phyloP scores from a whole-genome alignment of 2,888 invertebrate genomes.

The Diogma glabrata region DNA sequence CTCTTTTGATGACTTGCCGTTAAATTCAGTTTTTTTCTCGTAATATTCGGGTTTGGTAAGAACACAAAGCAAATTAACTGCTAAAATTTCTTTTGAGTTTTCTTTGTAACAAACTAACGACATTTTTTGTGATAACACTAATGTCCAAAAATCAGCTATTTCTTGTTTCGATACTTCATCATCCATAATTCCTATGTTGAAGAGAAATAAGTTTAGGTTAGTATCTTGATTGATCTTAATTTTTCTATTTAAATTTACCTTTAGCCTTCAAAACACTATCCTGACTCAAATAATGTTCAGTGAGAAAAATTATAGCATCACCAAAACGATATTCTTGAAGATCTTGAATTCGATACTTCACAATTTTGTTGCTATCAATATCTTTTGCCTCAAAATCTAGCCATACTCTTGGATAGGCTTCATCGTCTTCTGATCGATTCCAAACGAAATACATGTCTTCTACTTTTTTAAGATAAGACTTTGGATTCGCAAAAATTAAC shows the following conservation, averaged over 20 bases:
- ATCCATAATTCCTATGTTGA: too few relatives aligned
- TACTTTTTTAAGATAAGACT: too few relatives aligned
- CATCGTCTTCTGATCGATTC: slow-evolving; percentile 1
- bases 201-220: too few relatives aligned
- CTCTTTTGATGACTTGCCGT: background rate
- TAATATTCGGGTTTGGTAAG: slow-evolving; percentile 4
- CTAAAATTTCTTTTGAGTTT: background rate
- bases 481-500: too few relatives aligned
- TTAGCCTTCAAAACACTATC: slow-evolving; percentile 9
- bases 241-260: too few relatives aligned
- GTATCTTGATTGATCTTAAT: too few relatives aligned
- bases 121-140: slow-evolving; percentile 3
- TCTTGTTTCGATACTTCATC: background rate
- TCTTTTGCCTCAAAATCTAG: slow-evolving; percentile 8
- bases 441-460: slow-evolving; percentile 6
- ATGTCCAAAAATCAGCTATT: background rate
- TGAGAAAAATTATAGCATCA: slow-evolving; percentile 7
- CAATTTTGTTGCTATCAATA: background rate
- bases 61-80: slow-evolving; percentile 6
- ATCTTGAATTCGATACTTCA: slow-evolving; percentile 10
- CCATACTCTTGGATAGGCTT: background rate
- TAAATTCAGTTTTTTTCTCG: background rate
- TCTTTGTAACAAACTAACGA: background rate
- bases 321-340: slow-evolving; percentile 8
- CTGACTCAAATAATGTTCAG: slow-evolving; percentile 1